A percentile compares a stretch with the other conserved stretches of the same genome.
phyloP scores from a whole-genome alignment of 2,113 vertebrate genomes.

The Noctilio leporinus region DNA sequence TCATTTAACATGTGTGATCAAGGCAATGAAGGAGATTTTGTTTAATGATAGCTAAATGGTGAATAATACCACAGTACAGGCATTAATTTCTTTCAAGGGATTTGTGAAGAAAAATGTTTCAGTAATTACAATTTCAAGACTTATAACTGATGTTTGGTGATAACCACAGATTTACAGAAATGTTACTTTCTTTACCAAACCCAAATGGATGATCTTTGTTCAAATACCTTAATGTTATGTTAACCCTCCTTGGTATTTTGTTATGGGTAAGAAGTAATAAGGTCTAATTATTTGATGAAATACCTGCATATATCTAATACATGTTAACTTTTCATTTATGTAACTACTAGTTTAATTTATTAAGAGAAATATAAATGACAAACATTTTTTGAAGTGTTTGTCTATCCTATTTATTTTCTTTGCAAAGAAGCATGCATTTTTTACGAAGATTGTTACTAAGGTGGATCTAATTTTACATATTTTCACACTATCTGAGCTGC shows the following conservation, averaged over 20 bases:
- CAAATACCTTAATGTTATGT: neutral
- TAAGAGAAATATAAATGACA: neutral
- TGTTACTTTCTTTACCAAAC: conserved; percentile 27
- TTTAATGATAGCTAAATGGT: neutral
- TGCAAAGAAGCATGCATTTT: neutral
- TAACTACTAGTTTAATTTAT: conserved; percentile 27
- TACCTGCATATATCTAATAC: neutral
- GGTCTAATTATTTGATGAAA: neutral
- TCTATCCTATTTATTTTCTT: conserved; percentile 25
- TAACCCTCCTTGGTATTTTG: neutral
- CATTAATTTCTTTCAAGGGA: conserved; percentile 7
- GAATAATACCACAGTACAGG: neutral
- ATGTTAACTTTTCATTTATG: neutral
- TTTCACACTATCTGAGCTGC: neutral
- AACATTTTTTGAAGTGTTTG: neutral
- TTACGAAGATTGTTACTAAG: neutral
- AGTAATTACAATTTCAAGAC: neutral
- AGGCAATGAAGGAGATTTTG: neutral
- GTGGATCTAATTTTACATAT: neutral
- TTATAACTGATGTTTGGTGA: neutral
- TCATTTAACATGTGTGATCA: neutral
- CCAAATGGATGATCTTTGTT: neutral
- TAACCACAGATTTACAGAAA: neutral
- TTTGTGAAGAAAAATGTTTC: neutral
- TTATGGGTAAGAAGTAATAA: neutral